Evolutionary conservation across 2,797 vertebrate species (phyloP).

Genomic region (Girardinus metallicus): DNA sequence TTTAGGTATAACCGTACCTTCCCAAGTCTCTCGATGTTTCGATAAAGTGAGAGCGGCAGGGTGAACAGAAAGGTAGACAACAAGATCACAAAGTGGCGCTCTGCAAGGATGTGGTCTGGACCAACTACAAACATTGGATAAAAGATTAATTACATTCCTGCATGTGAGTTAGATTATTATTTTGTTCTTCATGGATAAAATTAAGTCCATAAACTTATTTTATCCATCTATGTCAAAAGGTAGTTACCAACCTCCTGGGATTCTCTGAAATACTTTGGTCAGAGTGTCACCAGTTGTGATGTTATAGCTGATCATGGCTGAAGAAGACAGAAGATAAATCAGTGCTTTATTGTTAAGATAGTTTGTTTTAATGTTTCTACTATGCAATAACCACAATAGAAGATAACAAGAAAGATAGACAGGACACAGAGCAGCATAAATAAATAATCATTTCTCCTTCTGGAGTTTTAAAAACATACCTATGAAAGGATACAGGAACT

Average conservation of each 20-base stretch:
- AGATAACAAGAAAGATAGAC: neutral
- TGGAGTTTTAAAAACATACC: slow-evolving; percentile 78
- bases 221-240: slow-evolving; percentile 1
- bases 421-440: neutral
- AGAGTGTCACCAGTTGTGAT: slow-evolving; percentile 94
- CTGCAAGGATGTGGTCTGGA: slow-evolving; percentile 82
- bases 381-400: neutral
- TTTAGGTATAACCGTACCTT: slow-evolving; percentile 82
- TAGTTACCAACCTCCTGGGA: slow-evolving; percentile 87
- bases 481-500: slow-evolving; percentile 97
- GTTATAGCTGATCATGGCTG: slow-evolving; percentile 99
- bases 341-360: slow-evolving; percentile 2
- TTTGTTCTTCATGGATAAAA: neutral
- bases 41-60: slow-evolving; percentile 90
- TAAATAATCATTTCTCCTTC: neutral
- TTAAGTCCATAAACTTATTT: neutral
- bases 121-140: slow-evolving; percentile 82
- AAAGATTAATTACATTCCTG: neutral
- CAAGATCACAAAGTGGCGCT: slow-evolving; percentile 89
- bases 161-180: neutral
- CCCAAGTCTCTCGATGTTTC: slow-evolving; percentile 89
- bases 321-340: slow-evolving; percentile 15
- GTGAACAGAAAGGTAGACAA: slow-evolving; percentile 86
- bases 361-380: neutral
- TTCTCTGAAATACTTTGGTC: slow-evolving; percentile 93